Conservation (phyloP, 2,888 invertebrate genomes). For the Diachrysia chrysitis region DNA sequence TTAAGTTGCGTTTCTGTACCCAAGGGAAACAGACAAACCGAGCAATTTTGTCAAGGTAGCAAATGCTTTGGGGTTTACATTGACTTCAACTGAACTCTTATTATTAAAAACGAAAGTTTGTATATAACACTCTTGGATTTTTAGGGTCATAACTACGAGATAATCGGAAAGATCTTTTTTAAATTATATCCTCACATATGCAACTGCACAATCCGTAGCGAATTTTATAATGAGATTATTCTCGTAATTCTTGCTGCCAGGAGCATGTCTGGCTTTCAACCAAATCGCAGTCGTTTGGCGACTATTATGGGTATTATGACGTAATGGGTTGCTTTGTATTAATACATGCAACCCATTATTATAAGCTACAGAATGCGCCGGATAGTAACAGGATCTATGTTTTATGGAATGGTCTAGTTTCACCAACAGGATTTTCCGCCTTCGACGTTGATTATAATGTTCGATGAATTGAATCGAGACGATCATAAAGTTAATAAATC, state of each 20-base stretch:
- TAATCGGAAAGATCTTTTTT: too few species aligned
- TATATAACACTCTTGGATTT: too few species aligned
- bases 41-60: too few species aligned
- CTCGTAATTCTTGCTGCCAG: background rate
- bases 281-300: constrained; percentile 31
- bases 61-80: too few species aligned
- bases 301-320: background rate
- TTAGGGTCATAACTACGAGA: too few species aligned
- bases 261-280: constrained; percentile 8
- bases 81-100: too few species aligned
- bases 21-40: too few species aligned
- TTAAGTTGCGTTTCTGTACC: too few species aligned
- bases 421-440: background rate
- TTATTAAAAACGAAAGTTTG: too few species aligned
- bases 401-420: background rate
- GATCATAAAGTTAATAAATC: background rate
- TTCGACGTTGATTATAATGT: background rate
- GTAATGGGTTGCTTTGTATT: background rate
- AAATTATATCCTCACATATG: background rate
- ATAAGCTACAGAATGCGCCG: too few species aligned
- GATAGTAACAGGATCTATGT: constrained; percentile 1
- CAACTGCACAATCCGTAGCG: background rate
- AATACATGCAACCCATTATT: too few species aligned
- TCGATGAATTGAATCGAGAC: background rate
- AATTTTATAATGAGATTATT: background rate